Base-by-base conservation (phyloP, 2,113 vertebrate species). In the Brachionichthys hirsutus region DNA sequence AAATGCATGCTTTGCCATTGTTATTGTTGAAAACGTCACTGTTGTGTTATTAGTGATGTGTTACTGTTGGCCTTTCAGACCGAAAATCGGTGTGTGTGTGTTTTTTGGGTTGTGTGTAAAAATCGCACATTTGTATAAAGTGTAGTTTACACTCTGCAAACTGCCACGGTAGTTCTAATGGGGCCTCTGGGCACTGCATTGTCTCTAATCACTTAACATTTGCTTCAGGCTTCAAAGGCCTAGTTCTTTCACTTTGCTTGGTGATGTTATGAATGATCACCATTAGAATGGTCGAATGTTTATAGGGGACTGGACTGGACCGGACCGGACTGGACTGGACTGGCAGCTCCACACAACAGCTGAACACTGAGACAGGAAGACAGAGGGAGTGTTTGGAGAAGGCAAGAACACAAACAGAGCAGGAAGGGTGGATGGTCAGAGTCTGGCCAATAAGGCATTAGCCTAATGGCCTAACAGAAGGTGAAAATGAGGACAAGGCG, bases 401-500 rank as follows among this genome's bases (percentile, higher is more conserved):
- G 59, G 64, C 67, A 73, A 75, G 38, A 54, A 75, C 75, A 75
- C 19, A 53, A 19, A 30, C 20, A 59, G 35, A 9, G 48, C 50
- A 49, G 44, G 55, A 49, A 61, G 65, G 61, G 59, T 62, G 49
- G 50, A 61, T 50, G 61, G 73, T 64, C 62, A 64, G 48, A 62
- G 45, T 77, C 59, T 70, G 62, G 50, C 70, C 67, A 62, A 46
- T 61, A 55, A 35, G 63, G 48, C 68, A 67, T 78, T 87, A 77
- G 71, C 62, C 63, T 74, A 70, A 73, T 80, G 77, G 75, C 69
- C 61, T 53, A 49, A 53, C 44, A 51, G 51, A 83, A 70, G 73
- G 75, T 81, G 80, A 86, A 70, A 12, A 74, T 66, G 55, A 81
- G 77, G 75, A 81, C 82, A 76, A 54, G 73, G 77, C 77, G 80